Evolutionary conservation across 1,140 invertebrate species (phyloP).

Genomic region (Drosophila busckii): DNA sequence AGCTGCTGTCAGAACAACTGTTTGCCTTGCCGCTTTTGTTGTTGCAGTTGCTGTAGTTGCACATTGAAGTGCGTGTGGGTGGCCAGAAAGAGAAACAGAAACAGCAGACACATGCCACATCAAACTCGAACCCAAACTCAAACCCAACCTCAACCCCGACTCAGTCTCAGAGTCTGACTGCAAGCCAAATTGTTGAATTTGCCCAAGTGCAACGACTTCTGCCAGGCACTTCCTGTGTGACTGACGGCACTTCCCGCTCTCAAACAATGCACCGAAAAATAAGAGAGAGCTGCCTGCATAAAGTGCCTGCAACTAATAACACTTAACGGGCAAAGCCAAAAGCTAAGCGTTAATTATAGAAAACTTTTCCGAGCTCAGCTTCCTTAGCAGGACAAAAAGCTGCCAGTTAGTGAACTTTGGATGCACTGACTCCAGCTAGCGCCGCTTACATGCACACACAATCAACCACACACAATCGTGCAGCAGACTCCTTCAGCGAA

Average conservation of each 20-base stretch:
- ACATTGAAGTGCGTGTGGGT: slow-evolving; percentile 22
- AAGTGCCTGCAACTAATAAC: slow-evolving; percentile 57
- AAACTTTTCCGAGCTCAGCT: slow-evolving; percentile 50
- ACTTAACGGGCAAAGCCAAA: slow-evolving; percentile 48
- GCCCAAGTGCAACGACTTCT: slow-evolving; percentile 37
- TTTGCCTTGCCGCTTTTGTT: slow-evolving; percentile 8
- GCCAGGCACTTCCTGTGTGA: slow-evolving; percentile 39
- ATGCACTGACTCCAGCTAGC: not conserved
- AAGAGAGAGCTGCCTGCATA: slow-evolving; percentile 5
- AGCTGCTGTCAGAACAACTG: slow-evolving; percentile 23
- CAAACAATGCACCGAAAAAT: slow-evolving; percentile 38
- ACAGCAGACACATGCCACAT: too few species aligned
- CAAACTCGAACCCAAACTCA: too few species aligned
- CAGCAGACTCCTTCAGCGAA: slow-evolving; percentile 10
- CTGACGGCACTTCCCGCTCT: slow-evolving; percentile 2
- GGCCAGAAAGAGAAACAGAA: not conserved
- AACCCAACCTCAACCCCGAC: too few species aligned
- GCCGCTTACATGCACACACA: not conserved
- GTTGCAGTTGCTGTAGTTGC: slow-evolving; percentile 6
- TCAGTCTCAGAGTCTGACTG: too few species aligned
- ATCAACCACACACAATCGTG: too few species aligned
- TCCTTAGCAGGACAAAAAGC: slow-evolving; percentile 51
- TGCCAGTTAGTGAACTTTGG: slow-evolving; percentile 56
- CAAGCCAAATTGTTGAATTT: too few species aligned
- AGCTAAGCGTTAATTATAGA: slow-evolving; percentile 65